Base-by-base conservation (phyloP, 2,797 vertebrate genomes). In the Mormyrops boulengeri region DNA sequence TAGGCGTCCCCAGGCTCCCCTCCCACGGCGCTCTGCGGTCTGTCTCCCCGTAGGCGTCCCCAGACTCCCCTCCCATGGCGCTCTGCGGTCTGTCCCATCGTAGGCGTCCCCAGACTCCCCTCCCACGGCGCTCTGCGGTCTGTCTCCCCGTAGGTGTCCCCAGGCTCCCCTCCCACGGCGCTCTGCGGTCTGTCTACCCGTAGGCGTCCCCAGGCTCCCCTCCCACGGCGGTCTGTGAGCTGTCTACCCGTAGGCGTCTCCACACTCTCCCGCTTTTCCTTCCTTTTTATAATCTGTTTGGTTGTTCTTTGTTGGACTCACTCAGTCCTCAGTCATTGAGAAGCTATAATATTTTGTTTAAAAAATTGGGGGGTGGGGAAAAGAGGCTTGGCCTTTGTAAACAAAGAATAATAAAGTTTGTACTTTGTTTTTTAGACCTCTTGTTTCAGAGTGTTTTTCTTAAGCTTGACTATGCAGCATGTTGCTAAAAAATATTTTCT, bases 351-450 rank as follows among this genome's bases (percentile, higher is more conserved):
- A 92, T 93, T 89, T 52, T 89, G 57, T 90, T 91, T 88, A 94
- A 95, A 95, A 96, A 95, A 94, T 95, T 12, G 93, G 93, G 97
- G 96, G 95, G n/a, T 92, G 93, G 97, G 96, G 94, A 96, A 97
- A 97, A 97, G 96, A 97, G 97, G 96, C 97, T 95, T 89, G 96
- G 98, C 98, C 98, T 99, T 99, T 99, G 97, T 98, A 99, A 99
- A 99, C 97, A 98, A 97, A 98, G 96, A 96, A 98, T 97, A 99
- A 99, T 99, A 99, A 99, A 99, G 97, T 99, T 99, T 99, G 98
- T 99, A 99, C 98, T 97, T 98, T 97, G 97, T 99, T 99, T 99
- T 99, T 97, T 98, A 98, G 94, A 96, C 90, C 88, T 90, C 90
- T 49, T 90, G 17, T 87, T 89, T 90, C 89, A 77, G 12, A 34